Evolutionary conservation across 2,113 vertebrate species (phyloP).

Genomic region (Leptobrachium leishanense): DNA sequence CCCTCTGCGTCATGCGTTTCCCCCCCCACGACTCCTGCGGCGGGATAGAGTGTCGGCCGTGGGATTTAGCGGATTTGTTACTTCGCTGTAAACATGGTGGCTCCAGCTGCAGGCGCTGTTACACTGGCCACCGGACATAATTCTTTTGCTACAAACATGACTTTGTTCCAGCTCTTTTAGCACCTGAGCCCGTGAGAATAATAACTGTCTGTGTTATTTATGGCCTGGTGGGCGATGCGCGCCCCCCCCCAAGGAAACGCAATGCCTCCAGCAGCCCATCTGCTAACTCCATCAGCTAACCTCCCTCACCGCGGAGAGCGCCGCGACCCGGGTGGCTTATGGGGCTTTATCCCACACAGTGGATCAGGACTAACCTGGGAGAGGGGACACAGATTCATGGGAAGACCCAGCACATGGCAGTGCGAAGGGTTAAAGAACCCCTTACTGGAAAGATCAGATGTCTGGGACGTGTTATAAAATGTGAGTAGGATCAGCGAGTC

Average conservation of each 20-base stretch:
- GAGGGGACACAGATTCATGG: background rate
- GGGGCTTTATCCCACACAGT: background rate
- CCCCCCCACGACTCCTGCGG: background rate
- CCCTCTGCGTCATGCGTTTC: no score
- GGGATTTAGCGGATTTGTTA: conserved; percentile 33
- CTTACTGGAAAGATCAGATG: no score
- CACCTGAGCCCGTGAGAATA: conserved; percentile 39
- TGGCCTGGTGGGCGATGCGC: background rate
- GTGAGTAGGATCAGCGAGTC: no score
- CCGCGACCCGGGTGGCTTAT: background rate
- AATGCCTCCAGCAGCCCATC: no score
- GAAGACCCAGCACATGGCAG: no score
- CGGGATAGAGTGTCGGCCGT: background rate
- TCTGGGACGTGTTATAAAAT: no score
- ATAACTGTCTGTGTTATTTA: conserved; percentile 35
- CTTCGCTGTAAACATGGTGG: background rate
- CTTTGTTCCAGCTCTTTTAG: conserved; percentile 43
- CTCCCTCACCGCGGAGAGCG: background rate
- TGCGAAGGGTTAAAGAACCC: background rate
- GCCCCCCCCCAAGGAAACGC: background rate
- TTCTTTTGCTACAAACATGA: conserved; percentile 37
- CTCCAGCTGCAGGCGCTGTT: background rate
- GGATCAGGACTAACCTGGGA: no score
- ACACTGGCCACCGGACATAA: conserved; percentile 1
- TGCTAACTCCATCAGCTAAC: conserved; percentile 29